These are phyloP conservation scores for Heterochromis multidens DNA, from an alignment of 2,113 vertebrate species.

Conservation along the genomic window DNA sequence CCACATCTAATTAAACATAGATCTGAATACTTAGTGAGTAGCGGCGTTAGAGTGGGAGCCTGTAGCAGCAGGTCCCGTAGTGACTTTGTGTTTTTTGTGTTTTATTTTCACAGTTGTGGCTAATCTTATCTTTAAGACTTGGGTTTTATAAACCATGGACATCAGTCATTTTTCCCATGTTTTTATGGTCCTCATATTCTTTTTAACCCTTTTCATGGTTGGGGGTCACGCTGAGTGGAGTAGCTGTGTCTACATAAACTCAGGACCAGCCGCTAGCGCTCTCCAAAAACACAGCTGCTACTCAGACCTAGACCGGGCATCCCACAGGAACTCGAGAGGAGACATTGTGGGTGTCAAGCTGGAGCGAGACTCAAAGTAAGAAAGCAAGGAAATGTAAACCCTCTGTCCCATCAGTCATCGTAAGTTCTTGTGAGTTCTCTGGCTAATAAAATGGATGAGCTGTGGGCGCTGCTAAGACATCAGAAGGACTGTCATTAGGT, in stretches of 20 bases:
- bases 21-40: neutral
- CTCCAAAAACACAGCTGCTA: neutral
- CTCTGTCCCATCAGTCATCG: neutral
- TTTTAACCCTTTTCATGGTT: neutral
- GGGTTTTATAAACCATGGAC: no score
- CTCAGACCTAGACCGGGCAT: neutral
- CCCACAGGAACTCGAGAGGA: neutral
- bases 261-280: neutral
- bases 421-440: neutral
- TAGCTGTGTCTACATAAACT: no score
- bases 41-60: neutral
- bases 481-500: neutral
- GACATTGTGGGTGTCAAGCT: neutral
- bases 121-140: neutral
- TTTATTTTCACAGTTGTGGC: neutral
- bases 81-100: neutral
- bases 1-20: neutral
- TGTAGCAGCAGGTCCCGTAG: neutral
- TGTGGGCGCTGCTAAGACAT: neutral
- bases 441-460: neutral
- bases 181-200: neutral
- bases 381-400: neutral
- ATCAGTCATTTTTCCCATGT: no score
- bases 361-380: neutral
- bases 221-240: neutral